phyloP scores from a whole-genome alignment of 2,888 invertebrate species.

The Rhyacophila evoluta region DNA sequence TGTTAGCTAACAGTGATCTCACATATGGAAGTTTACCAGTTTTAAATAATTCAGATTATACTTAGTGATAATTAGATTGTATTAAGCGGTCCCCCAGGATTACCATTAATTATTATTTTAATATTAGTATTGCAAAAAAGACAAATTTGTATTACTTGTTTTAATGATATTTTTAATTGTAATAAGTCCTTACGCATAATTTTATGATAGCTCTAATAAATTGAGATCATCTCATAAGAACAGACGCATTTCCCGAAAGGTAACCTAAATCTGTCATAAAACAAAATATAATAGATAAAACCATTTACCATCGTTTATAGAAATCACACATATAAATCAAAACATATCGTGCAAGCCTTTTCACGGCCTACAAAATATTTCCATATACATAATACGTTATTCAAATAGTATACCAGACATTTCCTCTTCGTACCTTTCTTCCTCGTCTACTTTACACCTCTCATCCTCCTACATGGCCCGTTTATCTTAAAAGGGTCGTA shows the following conservation, averaged over 20 bases:
- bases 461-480: background rate
- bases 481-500: slow-evolving; percentile 34
- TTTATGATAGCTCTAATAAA: too few relatives aligned
- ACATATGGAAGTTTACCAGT: too few relatives aligned
- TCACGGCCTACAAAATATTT: background rate
- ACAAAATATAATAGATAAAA: slow-evolving; percentile 3
- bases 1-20: background rate
- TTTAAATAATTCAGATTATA: background rate
- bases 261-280: slow-evolving; percentile 12
- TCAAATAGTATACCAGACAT: slow-evolving; percentile 5
- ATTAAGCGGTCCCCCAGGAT: too few relatives aligned
- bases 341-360: background rate
- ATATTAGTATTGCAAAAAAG: too few relatives aligned
- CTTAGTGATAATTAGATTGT: too few relatives aligned
- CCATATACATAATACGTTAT: slow-evolving; percentile 22
- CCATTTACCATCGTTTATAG: slow-evolving; percentile 8
- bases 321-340: slow-evolving; percentile 12
- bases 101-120: too few relatives aligned
- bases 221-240: background rate
- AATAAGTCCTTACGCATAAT: too few relatives aligned
- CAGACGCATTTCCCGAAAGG: background rate
- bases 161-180: too few relatives aligned
- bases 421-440: slow-evolving; percentile 15
- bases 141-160: too few relatives aligned
- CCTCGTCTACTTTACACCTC: slow-evolving; percentile 26